phyloP scores from a whole-genome alignment of 2,888 invertebrate genomes.

The Ferrisia virgata region DNA sequence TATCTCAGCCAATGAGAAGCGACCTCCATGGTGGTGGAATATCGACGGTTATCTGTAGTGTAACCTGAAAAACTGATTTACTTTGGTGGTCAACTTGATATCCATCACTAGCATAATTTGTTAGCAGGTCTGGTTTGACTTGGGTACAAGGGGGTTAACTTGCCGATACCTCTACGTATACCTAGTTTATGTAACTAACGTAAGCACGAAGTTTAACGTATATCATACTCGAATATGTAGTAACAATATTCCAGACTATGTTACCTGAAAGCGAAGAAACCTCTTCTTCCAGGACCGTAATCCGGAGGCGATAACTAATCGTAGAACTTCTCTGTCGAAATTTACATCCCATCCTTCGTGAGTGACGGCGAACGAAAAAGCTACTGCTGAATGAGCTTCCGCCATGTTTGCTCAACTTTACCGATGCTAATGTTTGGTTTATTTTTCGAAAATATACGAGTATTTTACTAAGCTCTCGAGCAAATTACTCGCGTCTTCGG shows the following conservation, averaged over 20 bases:
- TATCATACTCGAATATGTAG: no score
- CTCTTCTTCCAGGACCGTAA: conserved; percentile 94
- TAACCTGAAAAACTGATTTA: no score
- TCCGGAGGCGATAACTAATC: conserved; percentile 92
- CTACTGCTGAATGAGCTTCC: conserved; percentile 97
- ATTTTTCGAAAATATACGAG: background rate
- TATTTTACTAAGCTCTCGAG: background rate
- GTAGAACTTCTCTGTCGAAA: conserved; percentile 93
- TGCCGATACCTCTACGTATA: no score
- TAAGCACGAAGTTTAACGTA: no score
- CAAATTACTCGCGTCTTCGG: background rate
- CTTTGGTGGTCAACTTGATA: no score
- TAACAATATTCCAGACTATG: conserved; percentile 52
- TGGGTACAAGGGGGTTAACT: no score
- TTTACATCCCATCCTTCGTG: conserved; percentile 98
- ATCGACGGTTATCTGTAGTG: no score
- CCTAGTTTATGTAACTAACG: no score
- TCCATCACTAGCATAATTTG: no score
- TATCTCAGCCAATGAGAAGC: no score
- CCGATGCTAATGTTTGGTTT: background rate
- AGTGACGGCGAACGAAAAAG: conserved; percentile 94
- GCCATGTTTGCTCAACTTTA: conserved; percentile 69
- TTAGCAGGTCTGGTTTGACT: no score
- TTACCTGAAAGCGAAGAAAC: conserved; percentile 82
- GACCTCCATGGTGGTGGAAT: no score